Evolutionary conservation across 2,797 vertebrate genomes (phyloP).

Genomic region (Spinus pinus): DNA sequence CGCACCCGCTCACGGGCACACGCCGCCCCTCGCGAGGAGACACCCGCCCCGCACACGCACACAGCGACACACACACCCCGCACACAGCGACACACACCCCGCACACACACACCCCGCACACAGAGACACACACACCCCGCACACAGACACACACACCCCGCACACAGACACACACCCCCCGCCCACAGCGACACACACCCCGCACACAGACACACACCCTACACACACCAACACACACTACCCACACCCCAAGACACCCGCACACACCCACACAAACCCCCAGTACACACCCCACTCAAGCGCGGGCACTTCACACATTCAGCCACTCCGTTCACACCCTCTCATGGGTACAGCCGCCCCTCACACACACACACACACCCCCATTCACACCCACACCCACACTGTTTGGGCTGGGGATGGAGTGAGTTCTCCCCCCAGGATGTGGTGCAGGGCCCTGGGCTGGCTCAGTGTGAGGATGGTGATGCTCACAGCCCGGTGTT

Average conservation of each 20-base stretch:
- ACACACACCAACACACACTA: fast-evolving
- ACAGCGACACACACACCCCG: no score
- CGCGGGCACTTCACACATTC: no score
- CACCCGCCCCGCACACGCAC: not conserved
- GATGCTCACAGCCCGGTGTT: not conserved
- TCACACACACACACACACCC: not conserved
- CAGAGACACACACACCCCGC: no score
- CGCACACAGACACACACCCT: no score
- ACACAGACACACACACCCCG: fast-evolving
- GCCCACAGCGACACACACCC: not conserved
- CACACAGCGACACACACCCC: no score
- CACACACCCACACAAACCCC: fast-evolving
- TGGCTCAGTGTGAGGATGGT: not conserved
- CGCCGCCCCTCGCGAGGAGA: not conserved
- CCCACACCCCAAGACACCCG: not conserved
- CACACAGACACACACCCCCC: no score
- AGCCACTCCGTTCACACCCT: not conserved
- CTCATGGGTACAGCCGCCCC: not conserved
- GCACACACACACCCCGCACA: no score
- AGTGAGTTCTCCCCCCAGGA: not conserved
- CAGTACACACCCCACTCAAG: not conserved
- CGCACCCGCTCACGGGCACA: not conserved
- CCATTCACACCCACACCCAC: not conserved
- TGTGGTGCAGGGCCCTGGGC: no score
- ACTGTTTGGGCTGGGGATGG: not conserved